Base-by-base conservation (phyloP, 2,888 invertebrate genomes). In the Stenchaetothrips biformis region DNA sequence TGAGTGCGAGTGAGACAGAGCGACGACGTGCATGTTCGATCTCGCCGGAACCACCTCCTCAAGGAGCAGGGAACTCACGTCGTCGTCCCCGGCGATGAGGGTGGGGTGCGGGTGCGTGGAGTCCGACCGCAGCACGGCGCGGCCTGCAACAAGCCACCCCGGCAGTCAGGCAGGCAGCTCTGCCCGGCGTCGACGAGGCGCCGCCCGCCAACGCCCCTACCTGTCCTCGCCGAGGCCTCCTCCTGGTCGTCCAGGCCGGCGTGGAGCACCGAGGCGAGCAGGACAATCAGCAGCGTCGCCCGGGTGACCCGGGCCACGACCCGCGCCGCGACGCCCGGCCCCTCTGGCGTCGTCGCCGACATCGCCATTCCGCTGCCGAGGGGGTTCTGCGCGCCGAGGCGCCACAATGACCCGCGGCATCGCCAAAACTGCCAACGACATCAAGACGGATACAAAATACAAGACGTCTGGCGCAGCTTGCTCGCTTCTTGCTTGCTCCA, bases 111-210 rank as follows among this genome's bases (percentile, higher is more conserved):
- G 67, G 67, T 74, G 67, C 25, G 67, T 21, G 8, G 67, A 74
- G 67, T 74, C 67, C 9, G 67, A 74, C 11, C 67, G 67, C 9
- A 74, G 67, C 21, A 74, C 25, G 67, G 67, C 67, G 67, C 67
- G 67, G 7, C 7, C 67, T 74, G 67, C 37, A 37, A 37, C 37
- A 37, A 37, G 4, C 37, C 37, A 37, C 37, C 37, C 37, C 37
- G n/a, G n/a, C n/a, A 37, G 37, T 37, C 37, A 37, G 4, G 37
- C 37, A 4, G 1, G 2, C 4, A 37, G 37, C 4, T 37, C 37
- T 2, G 37, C 37, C n/a, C n/a, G n/a, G n/a, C n/a, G n/a, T n/a
- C n/a, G 37, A 4, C 37, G 4, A 37, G 37, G 37, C 37, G 37
- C 2, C 37, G 37, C 2, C 2, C 37, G 37, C 1, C 2, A 4